Conservation (phyloP, 2,797 vertebrate genomes). For the Cyclura pinguis region DNA sequence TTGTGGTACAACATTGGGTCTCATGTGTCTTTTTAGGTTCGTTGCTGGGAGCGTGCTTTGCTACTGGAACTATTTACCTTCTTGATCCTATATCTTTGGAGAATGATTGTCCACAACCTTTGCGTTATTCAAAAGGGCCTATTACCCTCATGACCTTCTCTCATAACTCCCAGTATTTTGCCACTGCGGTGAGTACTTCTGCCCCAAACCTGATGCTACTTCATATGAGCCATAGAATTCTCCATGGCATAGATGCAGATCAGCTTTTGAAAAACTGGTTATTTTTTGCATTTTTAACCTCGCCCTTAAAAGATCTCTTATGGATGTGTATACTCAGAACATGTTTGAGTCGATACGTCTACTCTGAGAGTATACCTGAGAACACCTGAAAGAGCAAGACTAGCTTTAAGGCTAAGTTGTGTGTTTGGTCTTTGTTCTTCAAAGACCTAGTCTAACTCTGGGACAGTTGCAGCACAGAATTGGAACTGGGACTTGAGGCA, state of each 20-base stretch:
- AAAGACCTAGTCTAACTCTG: no score
- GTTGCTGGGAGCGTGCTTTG: slow-evolving; percentile 89
- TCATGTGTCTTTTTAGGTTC: slow-evolving; percentile 79
- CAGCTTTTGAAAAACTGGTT: background rate
- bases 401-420: background rate
- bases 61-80: slow-evolving; percentile 86
- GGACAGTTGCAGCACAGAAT: no score
- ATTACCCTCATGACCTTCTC: slow-evolving; percentile 92
- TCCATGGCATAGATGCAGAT: background rate
- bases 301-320: background rate
- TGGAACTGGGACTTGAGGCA: no score
- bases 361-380: no score
- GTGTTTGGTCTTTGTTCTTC: no score
- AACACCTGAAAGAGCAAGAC: background rate
- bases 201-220: background rate
- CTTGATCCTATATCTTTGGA: slow-evolving; percentile 86
- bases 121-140: slow-evolving; percentile 80
- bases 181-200: slow-evolving; percentile 87
- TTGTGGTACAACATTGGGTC: rapidly evolving
- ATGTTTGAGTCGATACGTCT: no score
- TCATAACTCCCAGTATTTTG: slow-evolving; percentile 88
- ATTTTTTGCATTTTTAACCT: background rate
- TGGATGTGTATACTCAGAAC: no score
- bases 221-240: rapidly evolving
- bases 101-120: slow-evolving; percentile 78